A percentile compares a stretch with the other conserved stretches of the same genome.
These are phyloP conservation scores for Disparrhopalites patrizii DNA, from an alignment of 2,888 invertebrate species.

Conservation along the genomic window DNA sequence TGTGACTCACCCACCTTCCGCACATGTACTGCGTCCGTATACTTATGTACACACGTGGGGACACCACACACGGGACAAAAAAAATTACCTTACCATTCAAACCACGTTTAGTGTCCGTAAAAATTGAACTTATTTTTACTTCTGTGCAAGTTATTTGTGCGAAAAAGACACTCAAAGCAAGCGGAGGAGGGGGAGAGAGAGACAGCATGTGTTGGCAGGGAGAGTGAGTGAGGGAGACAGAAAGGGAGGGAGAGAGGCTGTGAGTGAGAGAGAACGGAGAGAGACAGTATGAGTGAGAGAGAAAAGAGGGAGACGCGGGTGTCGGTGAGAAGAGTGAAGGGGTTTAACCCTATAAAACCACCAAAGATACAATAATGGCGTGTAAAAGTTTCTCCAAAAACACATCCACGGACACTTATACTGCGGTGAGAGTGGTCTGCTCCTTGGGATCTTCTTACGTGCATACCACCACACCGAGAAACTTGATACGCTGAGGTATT, in stretches of 20 bases:
- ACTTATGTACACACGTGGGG: neutral
- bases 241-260: neutral
- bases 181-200: neutral
- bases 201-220: neutral
- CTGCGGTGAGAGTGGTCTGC: neutral
- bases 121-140: conserved; percentile 25
- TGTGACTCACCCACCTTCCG: no score
- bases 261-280: no score
- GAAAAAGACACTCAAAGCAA: neutral
- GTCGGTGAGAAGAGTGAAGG: no score
- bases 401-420: neutral
- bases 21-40: no score
- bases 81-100: conserved; percentile 7
- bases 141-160: neutral
- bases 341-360: conserved; percentile 6
- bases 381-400: neutral
- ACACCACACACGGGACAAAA: neutral
- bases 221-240: no score
- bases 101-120: conserved; percentile 20
- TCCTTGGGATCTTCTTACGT: neutral
- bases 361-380: neutral
- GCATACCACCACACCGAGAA: neutral
- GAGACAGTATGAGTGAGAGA: no score
- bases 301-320: no score
- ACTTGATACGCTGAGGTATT: neutral